Percentiles rank a stretch among this genome's conserved stretches.
These are phyloP conservation scores for Hydrotaea diabolus DNA, from an alignment of 2,888 invertebrate species.

Conservation along the genomic window DNA sequence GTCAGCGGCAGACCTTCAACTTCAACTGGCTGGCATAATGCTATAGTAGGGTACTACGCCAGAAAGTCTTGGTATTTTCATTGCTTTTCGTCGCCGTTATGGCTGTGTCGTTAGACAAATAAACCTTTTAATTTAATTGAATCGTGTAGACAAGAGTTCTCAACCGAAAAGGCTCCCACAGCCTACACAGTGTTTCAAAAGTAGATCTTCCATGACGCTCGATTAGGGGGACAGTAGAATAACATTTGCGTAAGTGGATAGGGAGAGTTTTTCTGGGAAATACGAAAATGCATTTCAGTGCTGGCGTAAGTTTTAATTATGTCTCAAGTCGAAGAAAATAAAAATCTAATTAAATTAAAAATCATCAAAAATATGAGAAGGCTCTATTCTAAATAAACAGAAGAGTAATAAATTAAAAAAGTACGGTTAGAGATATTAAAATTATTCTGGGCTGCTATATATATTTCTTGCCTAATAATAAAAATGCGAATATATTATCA, in stretches of 20 bases:
- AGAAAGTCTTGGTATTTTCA: conserved; percentile 8
- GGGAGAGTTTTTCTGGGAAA: not conserved
- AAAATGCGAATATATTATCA: too few relatives aligned
- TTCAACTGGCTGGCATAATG: not conserved
- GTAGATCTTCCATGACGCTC: not conserved
- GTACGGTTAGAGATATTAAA: too few relatives aligned
- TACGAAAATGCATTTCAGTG: not conserved
- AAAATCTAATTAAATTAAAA: too few relatives aligned
- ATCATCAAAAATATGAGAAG: too few relatives aligned
- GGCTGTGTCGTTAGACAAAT: conserved; percentile 9
- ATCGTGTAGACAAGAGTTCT: not conserved
- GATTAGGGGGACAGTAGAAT: not conserved
- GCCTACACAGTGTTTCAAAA: not conserved
- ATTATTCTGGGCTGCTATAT: too few relatives aligned
- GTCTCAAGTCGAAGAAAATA: too few relatives aligned
- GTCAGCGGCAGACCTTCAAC: not conserved
- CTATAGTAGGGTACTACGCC: not conserved
- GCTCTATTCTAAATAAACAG: too few relatives aligned
- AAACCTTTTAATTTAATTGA: conserved; percentile 32
- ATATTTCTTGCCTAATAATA: too few relatives aligned
- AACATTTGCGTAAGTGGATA: too few relatives aligned
- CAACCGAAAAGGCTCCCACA: not conserved
- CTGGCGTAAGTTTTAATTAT: too few relatives aligned
- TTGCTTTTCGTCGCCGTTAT: not conserved
- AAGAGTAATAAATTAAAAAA: too few relatives aligned